Evolutionary conservation across 2,113 vertebrate species (phyloP).

Genomic region (Petrocephalus microphthalmus): DNA sequence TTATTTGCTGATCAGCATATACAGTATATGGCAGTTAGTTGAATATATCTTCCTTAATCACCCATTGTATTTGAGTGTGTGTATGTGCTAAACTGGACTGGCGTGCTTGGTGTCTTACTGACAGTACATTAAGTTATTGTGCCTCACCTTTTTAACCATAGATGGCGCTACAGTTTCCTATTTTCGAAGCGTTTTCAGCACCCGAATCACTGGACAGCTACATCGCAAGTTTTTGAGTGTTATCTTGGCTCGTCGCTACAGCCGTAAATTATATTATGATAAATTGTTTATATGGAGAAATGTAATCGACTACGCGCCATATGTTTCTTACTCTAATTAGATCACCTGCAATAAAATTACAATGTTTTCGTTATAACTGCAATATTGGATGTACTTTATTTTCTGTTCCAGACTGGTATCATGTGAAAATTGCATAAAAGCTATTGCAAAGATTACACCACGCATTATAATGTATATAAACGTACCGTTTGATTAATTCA

Average conservation of each 20-base stretch:
- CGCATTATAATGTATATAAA: not conserved
- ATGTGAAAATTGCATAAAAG: not conserved
- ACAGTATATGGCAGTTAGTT: not conserved
- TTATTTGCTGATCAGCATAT: not conserved
- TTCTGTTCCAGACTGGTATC: not conserved
- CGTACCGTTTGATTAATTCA: not conserved
- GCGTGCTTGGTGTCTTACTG: not conserved
- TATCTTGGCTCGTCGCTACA: not conserved
- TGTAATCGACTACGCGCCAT: not conserved
- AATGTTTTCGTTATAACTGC: not conserved
- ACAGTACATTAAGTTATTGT: too few relatives aligned
- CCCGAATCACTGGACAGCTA: slow-evolving; percentile 41
- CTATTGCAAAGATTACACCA: not conserved
- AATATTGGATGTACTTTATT: not conserved
- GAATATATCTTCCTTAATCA: not conserved
- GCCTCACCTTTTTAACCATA: not conserved
- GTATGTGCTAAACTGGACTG: not conserved
- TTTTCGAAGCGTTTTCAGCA: slow-evolving; percentile 37
- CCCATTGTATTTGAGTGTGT: not conserved
- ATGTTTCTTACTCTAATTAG: not conserved
- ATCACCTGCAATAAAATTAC: not conserved
- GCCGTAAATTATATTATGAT: not conserved
- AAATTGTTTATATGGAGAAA: not conserved
- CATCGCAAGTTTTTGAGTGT: not conserved
- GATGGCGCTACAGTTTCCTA: not conserved